These are phyloP conservation scores for Schizopygopsis malacanthus DNA, from an alignment of 2,797 vertebrate species.

Conservation along the genomic window DNA sequence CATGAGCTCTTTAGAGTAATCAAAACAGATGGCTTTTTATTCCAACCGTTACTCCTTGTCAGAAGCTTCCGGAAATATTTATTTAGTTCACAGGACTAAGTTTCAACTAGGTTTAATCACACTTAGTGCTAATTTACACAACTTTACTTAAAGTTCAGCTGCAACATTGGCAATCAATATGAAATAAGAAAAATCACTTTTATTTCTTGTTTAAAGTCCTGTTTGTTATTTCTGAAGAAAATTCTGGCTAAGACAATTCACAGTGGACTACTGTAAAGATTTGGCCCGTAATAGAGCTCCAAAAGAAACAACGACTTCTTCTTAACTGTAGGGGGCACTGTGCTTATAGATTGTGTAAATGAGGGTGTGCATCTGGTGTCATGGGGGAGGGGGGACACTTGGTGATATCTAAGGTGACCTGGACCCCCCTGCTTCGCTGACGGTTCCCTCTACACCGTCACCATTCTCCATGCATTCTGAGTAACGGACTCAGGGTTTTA, in stretches of 20 bases:
- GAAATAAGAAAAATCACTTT: background rate
- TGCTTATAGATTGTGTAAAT: constrained; percentile 48
- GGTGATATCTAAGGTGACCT: constrained; percentile 71
- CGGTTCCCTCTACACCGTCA: constrained; percentile 63
- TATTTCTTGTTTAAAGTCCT: background rate
- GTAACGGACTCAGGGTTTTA: constrained; percentile 76
- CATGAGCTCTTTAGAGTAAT: constrained; percentile 1
- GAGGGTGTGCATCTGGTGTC: constrained; percentile 20
- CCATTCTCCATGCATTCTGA: constrained; percentile 70
- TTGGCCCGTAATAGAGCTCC: background rate
- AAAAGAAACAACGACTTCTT: background rate
- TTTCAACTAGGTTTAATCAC: background rate
- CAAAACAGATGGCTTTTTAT: constrained; percentile 10
- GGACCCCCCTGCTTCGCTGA: constrained; percentile 57
- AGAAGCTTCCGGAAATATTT: background rate
- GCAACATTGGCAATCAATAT: background rate
- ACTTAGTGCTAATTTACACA: background rate
- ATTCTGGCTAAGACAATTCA: background rate
- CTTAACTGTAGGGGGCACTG: constrained; percentile 68
- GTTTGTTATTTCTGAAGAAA: background rate
- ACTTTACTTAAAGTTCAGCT: background rate
- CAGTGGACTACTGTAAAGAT: background rate
- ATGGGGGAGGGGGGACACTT: constrained; percentile 44
- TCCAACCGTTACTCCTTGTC: background rate
- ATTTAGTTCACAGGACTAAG: background rate